phyloP scores from a whole-genome alignment of 1,140 invertebrate species.

The Gryllus bimaculatus region DNA sequence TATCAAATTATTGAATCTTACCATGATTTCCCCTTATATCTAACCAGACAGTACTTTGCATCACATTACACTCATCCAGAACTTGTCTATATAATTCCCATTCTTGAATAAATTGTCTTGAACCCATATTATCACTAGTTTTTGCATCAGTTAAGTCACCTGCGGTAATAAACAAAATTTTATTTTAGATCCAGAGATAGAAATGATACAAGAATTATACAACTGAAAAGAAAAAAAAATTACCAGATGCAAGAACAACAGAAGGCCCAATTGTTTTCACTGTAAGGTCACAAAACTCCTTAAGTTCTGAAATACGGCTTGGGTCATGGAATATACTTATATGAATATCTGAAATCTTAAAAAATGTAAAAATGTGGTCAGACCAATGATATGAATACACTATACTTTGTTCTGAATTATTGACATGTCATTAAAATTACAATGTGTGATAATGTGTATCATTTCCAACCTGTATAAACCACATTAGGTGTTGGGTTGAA shows the following conservation, averaged over 20 bases:
- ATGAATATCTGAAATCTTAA: slow-evolving; percentile 80
- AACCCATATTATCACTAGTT: slow-evolving; percentile 64
- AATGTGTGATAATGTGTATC: neutral
- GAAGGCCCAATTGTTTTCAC: slow-evolving; percentile 63
- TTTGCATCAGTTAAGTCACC: slow-evolving; percentile 89
- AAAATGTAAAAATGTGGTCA: slow-evolving; percentile 24
- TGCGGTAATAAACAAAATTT: slow-evolving; percentile 25
- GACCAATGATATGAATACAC: too few species aligned
- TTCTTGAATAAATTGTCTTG: slow-evolving; percentile 71
- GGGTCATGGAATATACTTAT: slow-evolving; percentile 76
- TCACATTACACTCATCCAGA: slow-evolving; percentile 56
- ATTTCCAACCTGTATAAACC: slow-evolving; percentile 18
- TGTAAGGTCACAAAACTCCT: slow-evolving; percentile 69
- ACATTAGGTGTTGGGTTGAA: slow-evolving; percentile 13
- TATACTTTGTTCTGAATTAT: neutral
- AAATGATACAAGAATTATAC: neutral
- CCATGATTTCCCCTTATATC: slow-evolving; percentile 94
- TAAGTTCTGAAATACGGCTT: slow-evolving; percentile 62
- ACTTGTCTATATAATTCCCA: slow-evolving; percentile 73
- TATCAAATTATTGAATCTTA: slow-evolving; percentile 33
- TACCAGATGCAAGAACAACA: slow-evolving; percentile 74
- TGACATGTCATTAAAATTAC: neutral
- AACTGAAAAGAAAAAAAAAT: neutral
- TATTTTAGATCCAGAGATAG: slow-evolving; percentile 16
- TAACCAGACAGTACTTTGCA: slow-evolving; percentile 67